Evolutionary conservation across 2,888 invertebrate species (phyloP), one percentile per base, ranked within the genome.

Genomic region (Lasioglossum vierecki): DNA sequence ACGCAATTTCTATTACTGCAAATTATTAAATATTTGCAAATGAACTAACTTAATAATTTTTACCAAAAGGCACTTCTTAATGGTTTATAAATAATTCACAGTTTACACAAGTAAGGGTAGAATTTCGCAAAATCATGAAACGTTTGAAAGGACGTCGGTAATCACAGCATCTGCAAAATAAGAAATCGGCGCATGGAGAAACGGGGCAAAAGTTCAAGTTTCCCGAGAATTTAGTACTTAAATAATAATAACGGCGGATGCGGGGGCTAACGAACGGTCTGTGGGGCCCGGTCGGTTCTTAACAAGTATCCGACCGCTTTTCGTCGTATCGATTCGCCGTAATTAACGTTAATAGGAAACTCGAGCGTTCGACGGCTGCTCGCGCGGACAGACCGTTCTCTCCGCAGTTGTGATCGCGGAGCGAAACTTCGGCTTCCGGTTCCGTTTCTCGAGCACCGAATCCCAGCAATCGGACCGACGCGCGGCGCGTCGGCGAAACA

Each of bases 321-420:
- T 63, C 35, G 44, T n/a, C 57, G 70, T 41, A 46, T 78, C 71
- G 74, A 46, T 39, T 80, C 83, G 60, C 76, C 80, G 76, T 85
- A 87, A 87, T 85, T 86, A 86, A 86, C 63, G 66, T 76, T 86
- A 81, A 79, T 80, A 83, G 83, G 83, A 72, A 85, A 85, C 80
- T 85, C 80, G 71, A 73, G 72, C 80, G 71, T 63, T 68, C 80
- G 15, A 63, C 39, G 79, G 44, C 57, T 75, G 57, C 49, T 66
- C 73, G 73, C 63, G 63, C 26, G 73, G n/a, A 53, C 76, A 76
- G 49, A 80, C 71, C 68, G 80, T 60, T 53, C 53, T 22, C 53
- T 72, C 49, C 49, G 46, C 72, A 18, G 18, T 79, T 49, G 78
- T 76, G 70, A 82, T 76, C 73, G 76, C 76, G 76, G 80, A 53